These are phyloP conservation scores for Dipodomys spectabilis DNA, from an alignment of 2,113 vertebrate species.

Conservation along the genomic window DNA sequence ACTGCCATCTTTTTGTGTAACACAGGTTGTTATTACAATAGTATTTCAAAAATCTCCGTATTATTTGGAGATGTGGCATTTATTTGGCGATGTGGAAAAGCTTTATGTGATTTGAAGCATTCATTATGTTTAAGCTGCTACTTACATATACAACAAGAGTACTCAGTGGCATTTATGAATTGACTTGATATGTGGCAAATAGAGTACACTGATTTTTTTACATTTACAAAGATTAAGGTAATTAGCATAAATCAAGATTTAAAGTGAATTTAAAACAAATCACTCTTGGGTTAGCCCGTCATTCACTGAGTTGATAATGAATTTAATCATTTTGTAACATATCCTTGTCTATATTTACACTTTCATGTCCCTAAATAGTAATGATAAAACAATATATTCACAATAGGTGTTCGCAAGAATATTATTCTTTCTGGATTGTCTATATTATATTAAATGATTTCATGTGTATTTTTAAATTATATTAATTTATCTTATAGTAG, in stretches of 20 bases:
- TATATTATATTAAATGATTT: background rate
- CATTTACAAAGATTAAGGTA: background rate
- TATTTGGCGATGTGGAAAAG: conserved; percentile 43
- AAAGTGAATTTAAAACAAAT: background rate
- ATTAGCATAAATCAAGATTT: background rate
- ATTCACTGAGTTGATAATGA: background rate
- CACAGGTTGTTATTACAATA: conserved; percentile 30
- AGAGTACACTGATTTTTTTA: background rate
- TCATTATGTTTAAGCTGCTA: background rate
- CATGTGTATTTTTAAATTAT: background rate
- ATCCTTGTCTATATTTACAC: background rate
- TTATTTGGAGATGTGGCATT: conserved; percentile 42
- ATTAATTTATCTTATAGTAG: too few species aligned
- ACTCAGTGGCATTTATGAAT: conserved; percentile 45
- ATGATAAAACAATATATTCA: background rate
- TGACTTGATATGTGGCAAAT: background rate
- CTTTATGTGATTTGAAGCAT: conserved; percentile 7
- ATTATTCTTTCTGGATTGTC: background rate
- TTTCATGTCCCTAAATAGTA: background rate
- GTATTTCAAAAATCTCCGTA: conserved; percentile 3
- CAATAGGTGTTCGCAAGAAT: background rate
- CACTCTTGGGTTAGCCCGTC: background rate
- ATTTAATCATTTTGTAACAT: background rate
- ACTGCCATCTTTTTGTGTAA: background rate
- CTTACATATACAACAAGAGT: background rate